phyloP scores from a whole-genome alignment of 2,113 vertebrate genomes.

The Microcebus lehilahytsara region DNA sequence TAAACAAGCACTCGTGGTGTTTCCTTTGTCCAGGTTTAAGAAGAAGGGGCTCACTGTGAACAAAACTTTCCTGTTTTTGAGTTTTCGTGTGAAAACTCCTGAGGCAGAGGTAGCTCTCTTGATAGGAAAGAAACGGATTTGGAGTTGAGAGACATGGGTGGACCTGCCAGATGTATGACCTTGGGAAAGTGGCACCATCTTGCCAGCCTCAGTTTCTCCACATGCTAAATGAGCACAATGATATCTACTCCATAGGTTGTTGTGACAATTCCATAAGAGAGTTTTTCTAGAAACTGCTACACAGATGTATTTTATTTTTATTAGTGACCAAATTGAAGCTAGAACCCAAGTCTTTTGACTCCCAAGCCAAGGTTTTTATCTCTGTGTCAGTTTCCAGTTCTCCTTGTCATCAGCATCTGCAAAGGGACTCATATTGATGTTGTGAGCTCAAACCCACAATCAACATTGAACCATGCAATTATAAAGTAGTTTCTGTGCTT shows the following conservation, averaged over 20 bases:
- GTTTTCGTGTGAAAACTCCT: neutral
- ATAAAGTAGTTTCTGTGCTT: neutral
- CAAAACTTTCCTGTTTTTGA: neutral
- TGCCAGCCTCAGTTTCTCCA: neutral
- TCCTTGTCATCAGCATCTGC: neutral
- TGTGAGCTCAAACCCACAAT: neutral
- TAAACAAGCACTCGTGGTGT: neutral
- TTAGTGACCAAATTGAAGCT: neutral
- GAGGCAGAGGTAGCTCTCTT: neutral
- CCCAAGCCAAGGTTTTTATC: neutral
- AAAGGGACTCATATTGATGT: neutral
- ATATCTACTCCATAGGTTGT: neutral
- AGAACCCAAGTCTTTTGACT: neutral
- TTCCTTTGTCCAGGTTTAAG: slow-evolving; percentile 1
- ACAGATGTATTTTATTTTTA: neutral
- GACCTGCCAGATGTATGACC: neutral
- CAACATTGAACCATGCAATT: too few relatives aligned
- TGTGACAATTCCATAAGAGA: neutral
- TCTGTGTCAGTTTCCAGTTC: neutral
- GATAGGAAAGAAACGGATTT: neutral
- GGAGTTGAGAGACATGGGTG: neutral
- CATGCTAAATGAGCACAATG: neutral
- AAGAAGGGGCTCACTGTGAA: neutral
- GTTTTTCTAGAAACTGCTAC: neutral
- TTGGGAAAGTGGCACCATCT: neutral